A percentile compares a stretch with the other conserved stretches of the same genome.
Evolutionary conservation across 2,113 vertebrate species (phyloP).

Genomic region (Centropristis striata): DNA sequence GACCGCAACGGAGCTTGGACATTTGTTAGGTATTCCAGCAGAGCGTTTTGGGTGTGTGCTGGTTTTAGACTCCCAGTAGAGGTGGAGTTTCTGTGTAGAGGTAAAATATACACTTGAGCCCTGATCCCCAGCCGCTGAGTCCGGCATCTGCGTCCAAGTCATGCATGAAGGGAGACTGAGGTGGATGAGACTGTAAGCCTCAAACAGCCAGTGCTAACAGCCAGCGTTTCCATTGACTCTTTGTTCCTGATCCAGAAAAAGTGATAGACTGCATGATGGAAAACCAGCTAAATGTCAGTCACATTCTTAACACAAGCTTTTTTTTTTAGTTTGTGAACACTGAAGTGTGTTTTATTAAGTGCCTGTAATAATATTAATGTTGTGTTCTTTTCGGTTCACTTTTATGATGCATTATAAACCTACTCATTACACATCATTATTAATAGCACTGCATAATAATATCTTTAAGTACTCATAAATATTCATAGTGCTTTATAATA

Average conservation of each 20-base stretch:
- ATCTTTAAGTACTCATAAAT: too few species aligned
- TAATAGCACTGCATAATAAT: too few species aligned
- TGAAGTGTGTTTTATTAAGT: slow-evolving; percentile 17
- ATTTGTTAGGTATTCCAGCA: slow-evolving; percentile 45
- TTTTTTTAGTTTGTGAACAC: neutral
- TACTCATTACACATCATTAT: too few species aligned
- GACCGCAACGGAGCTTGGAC: slow-evolving; percentile 61
- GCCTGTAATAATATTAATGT: neutral
- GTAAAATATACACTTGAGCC: slow-evolving; percentile 67
- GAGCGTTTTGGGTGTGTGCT: slow-evolving; percentile 34
- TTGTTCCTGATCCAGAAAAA: slow-evolving; percentile 10
- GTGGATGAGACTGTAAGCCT: slow-evolving; percentile 25
- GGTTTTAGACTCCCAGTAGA: slow-evolving; percentile 43
- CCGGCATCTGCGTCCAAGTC: slow-evolving; percentile 58
- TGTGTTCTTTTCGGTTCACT: too few species aligned
- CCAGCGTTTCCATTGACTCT: neutral
- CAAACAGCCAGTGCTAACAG: slow-evolving; percentile 6
- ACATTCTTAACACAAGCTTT: neutral
- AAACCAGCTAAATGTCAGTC: slow-evolving; percentile 26
- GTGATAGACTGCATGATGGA: neutral
- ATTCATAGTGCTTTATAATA: too few species aligned
- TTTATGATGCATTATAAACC: too few species aligned
- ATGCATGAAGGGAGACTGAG: slow-evolving; percentile 43
- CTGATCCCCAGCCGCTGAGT: slow-evolving; percentile 47
- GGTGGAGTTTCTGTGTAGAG: slow-evolving; percentile 40